A percentile compares a stretch with the other conserved stretches of the same genome.
phyloP scores from a whole-genome alignment of 2,113 vertebrate genomes.

The Eira barbara region DNA sequence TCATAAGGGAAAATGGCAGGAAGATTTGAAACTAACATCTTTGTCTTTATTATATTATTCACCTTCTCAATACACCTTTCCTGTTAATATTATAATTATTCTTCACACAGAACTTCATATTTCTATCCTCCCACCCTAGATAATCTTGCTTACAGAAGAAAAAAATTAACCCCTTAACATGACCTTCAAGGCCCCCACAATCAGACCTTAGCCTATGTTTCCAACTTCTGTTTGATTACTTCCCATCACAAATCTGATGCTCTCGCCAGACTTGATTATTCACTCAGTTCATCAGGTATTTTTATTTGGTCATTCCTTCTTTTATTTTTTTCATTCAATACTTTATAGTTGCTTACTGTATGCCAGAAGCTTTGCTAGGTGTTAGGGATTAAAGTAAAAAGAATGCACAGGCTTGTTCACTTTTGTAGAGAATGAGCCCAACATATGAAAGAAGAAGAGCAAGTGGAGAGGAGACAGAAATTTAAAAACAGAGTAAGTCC shows the following conservation, averaged over 20 bases:
- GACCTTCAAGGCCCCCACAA: background rate
- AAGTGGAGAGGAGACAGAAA: background rate
- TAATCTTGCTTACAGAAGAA: background rate
- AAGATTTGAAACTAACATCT: background rate
- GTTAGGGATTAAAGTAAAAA: background rate
- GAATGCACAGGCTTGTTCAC: background rate
- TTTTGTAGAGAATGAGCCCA: background rate
- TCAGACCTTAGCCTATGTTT: background rate
- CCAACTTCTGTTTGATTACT: background rate
- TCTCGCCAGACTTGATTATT: background rate
- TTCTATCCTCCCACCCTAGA: background rate
- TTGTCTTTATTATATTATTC: slow-evolving; percentile 10
- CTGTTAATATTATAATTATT: background rate
- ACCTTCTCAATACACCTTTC: background rate
- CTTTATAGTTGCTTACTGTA: background rate
- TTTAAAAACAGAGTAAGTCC: background rate
- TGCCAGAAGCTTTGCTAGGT: background rate
- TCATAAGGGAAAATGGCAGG: background rate
- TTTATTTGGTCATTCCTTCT: background rate
- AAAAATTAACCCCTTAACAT: background rate
- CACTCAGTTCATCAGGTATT: background rate
- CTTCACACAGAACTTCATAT: background rate
- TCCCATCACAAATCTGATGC: background rate
- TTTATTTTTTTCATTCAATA: background rate
- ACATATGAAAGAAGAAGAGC: background rate